A percentile compares a stretch with the other conserved stretches of the same genome.
These are phyloP conservation scores for Falco punctatus DNA, from an alignment of 2,113 vertebrate species.

Conservation along the genomic window DNA sequence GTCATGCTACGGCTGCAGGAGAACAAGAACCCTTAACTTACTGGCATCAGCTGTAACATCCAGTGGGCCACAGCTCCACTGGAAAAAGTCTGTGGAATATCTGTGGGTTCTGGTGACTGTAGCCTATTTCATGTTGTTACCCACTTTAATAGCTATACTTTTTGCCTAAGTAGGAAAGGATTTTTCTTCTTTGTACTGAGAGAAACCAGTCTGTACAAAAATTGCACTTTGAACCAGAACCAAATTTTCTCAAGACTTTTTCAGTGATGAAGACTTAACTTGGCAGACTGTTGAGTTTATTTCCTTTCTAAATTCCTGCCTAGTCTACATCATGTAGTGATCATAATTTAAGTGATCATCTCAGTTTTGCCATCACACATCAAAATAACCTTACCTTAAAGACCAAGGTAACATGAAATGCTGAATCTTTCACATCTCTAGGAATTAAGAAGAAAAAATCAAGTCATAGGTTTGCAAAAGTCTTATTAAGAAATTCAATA, in stretches of 20 bases:
- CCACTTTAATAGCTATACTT: neutral
- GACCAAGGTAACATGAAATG: neutral
- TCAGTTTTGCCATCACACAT: neutral
- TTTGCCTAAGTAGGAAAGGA: neutral
- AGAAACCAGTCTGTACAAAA: neutral
- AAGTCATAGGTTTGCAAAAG: neutral
- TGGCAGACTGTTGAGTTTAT: neutral
- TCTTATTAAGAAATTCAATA: neutral
- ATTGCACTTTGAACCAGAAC: neutral
- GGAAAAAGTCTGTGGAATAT: neutral
- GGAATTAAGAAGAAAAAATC: neutral
- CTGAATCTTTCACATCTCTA: neutral
- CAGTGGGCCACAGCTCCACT: neutral
- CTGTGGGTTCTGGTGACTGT: neutral
- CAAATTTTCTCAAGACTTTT: neutral
- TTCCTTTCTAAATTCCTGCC: constrained; percentile 2
- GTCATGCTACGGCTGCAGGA: neutral
- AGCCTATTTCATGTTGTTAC: neutral
- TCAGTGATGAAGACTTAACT: neutral
- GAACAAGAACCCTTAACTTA: neutral
- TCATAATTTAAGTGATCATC: neutral
- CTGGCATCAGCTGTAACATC: neutral
- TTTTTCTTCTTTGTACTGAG: neutral
- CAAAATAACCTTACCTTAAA: neutral
- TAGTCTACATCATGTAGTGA: neutral